phyloP scores from a whole-genome alignment of 2,113 vertebrate species.

The Lethenteron camtschaticum region DNA sequence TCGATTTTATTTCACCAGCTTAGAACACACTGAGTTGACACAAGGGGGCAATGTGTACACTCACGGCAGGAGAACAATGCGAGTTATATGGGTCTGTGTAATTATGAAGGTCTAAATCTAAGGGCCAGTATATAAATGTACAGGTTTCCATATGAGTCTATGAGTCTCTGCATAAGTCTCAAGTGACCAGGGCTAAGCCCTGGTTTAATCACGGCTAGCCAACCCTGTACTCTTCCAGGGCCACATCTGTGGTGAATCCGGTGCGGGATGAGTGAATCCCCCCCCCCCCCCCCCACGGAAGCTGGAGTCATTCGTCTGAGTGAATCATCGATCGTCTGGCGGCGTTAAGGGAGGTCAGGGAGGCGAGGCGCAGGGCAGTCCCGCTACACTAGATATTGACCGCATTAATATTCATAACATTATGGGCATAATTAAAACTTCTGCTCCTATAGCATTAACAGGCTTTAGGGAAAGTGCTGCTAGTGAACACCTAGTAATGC shows the following conservation, averaged over 20 bases:
- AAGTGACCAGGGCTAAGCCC: background rate
- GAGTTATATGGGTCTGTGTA: background rate
- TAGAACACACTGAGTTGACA: background rate
- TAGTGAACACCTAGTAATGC: no score
- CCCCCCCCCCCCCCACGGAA: background rate
- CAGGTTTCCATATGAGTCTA: background rate
- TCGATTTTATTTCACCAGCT: background rate
- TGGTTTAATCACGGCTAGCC: background rate
- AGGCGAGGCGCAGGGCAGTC: no score
- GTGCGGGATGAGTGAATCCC: background rate
- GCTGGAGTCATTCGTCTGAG: background rate
- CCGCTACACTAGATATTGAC: no score
- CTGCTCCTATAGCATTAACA: no score
- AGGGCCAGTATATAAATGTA: background rate
- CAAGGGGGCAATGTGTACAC: background rate
- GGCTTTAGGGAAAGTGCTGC: no score
- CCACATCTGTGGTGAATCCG: no score
- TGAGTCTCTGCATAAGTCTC: background rate
- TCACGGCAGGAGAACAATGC: background rate
- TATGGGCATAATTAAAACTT: no score
- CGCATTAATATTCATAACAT: no score
- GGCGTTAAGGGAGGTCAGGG: background rate
- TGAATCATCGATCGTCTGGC: background rate
- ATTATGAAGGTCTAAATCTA: background rate
- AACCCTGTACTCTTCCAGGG: background rate